phyloP scores from a whole-genome alignment of 2,113 vertebrate genomes.

The Psilopsiagon aymara region DNA sequence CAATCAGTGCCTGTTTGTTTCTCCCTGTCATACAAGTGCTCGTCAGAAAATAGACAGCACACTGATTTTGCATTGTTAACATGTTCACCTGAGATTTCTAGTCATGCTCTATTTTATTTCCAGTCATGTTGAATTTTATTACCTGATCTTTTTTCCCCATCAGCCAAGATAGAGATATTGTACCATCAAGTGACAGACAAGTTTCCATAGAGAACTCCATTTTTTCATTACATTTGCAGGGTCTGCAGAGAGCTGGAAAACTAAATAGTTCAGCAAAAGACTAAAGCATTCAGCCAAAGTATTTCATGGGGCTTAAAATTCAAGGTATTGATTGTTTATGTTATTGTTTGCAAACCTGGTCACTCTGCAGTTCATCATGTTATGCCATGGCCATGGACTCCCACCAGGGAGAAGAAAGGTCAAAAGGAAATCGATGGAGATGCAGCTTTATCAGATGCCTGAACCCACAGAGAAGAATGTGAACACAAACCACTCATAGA shows the following conservation, averaged over 20 bases:
- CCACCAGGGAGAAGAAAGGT: neutral
- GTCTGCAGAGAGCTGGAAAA: neutral
- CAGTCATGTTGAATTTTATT: neutral
- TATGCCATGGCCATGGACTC: neutral
- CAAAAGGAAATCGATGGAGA: neutral
- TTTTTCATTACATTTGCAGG: neutral
- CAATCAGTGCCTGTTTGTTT: neutral
- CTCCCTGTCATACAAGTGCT: neutral
- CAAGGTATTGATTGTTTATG: neutral
- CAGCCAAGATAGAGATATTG: neutral
- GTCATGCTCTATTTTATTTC: constrained; percentile 14
- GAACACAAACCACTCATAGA: neutral
- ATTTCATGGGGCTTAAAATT: neutral
- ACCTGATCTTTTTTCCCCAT: neutral
- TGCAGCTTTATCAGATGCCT: neutral
- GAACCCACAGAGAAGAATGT: neutral
- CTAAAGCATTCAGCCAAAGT: neutral
- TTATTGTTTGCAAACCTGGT: neutral
- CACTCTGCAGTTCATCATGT: neutral
- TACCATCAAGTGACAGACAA: neutral
- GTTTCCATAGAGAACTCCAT: neutral
- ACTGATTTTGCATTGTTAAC: neutral
- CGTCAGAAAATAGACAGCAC: neutral
- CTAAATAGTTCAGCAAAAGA: neutral
- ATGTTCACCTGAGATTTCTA: neutral